These are phyloP conservation scores for Talpa occidentalis DNA, from an alignment of 2,113 vertebrate species.

Conservation along the genomic window DNA sequence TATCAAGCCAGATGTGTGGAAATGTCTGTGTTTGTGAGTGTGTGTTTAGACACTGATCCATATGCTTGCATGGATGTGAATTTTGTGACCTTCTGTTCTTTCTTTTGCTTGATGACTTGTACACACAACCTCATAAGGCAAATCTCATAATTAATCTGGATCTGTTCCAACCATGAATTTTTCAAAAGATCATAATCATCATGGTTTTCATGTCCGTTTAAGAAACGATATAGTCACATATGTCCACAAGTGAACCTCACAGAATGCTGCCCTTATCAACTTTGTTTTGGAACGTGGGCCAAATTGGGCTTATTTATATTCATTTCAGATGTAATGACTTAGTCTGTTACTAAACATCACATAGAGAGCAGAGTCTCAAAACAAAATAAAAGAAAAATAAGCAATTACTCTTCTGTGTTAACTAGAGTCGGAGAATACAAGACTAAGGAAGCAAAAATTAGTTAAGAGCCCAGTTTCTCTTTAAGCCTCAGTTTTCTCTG, in stretches of 20 bases:
- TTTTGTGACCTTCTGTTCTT: slow-evolving; percentile 77
- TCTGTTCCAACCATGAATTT: slow-evolving; percentile 77
- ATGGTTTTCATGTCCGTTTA: slow-evolving; percentile 72
- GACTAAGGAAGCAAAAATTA: not conserved
- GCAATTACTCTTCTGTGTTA: not conserved
- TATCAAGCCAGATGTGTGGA: slow-evolving; percentile 68
- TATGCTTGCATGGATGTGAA: slow-evolving; percentile 47
- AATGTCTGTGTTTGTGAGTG: not conserved
- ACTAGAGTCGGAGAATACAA: not conserved
- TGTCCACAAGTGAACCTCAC: slow-evolving; percentile 64
- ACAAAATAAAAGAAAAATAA: slow-evolving; percentile 53
- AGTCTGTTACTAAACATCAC: slow-evolving; percentile 46
- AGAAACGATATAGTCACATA: slow-evolving; percentile 72
- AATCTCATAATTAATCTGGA: slow-evolving; percentile 78
- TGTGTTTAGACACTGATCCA: slow-evolving; percentile 61
- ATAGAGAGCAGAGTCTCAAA: slow-evolving; percentile 63
- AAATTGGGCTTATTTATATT: slow-evolving; percentile 69
- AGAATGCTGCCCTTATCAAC: slow-evolving; percentile 65
- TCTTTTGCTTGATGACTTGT: slow-evolving; percentile 74
- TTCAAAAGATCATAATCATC: slow-evolving; percentile 74
- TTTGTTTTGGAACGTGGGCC: slow-evolving; percentile 63
- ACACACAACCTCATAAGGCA: slow-evolving; percentile 73
- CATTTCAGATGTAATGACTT: slow-evolving; percentile 71
- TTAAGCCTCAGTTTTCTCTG: slow-evolving; percentile 24
- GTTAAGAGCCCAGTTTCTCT: not conserved